Base-by-base conservation (phyloP, 2,113 vertebrate genomes). In the Chloropsis cyanopogon region DNA sequence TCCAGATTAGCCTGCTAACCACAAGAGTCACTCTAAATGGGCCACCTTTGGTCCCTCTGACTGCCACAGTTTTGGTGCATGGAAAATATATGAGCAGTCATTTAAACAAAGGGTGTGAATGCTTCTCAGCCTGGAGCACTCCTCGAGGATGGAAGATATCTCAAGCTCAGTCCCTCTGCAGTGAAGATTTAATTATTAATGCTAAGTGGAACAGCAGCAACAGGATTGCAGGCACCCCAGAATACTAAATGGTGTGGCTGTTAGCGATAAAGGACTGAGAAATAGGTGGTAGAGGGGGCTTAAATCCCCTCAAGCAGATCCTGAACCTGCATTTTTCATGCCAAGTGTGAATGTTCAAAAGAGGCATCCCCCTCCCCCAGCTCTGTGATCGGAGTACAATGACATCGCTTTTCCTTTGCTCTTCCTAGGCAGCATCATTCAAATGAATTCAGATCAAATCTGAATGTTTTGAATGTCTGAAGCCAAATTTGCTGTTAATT, bases 131-230 rank as follows among this genome's bases (percentile, higher is more conserved):
- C 88, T 20, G 53, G 49, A 89, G 78, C 82, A 5, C 35, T 88
- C 68, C 86, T 88, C 4, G 3, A 90, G 88, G 79, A 86, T 50
- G 54, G 57, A 46, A 46, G 79, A 80, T 93, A 88, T 46, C 57
- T 76, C 88, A 94, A 91, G 90, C 61, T 82, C 70, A 76, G n/a
- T 76, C 75, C 31, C 89, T 83, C 71, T 57, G 50, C 80, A 65
- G 50, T 14, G 63, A 83, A 49, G 21, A 61, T 83, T 97, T 65
- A 93, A 94, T 97, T 94, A 95, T 96, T 96, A 54, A 96, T 93
- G 92, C 60, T 73, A 85, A 92, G 35, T 76, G 88, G 70, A 95
- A 92, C 79, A 77, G 88, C 85, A 93, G 78, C 95, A 93, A 93
- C 75, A 88, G 84, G 88, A 95, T 65, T 93, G 94, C 63, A 59